Evolutionary conservation across 1,140 invertebrate genomes (phyloP), one percentile per base, ranked within the genome.

Genomic region (Ylistrum balloti): DNA sequence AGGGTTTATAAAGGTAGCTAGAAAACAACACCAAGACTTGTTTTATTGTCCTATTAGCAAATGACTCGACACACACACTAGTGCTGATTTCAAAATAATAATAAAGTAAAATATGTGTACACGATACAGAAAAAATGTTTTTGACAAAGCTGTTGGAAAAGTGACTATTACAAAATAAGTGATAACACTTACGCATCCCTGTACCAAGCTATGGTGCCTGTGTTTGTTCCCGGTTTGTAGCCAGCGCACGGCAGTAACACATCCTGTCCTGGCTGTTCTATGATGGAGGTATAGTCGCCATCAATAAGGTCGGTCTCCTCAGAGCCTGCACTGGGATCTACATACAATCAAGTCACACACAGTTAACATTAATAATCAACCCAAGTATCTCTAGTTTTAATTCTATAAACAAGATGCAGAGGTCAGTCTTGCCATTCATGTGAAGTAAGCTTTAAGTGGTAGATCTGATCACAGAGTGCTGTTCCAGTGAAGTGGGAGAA

Each of bases 141-240:
- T n/a, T n/a, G n/a, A n/a, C n/a, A n/a, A n/a, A n/a, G n/a, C n/a
- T n/a, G n/a, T n/a, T n/a, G n/a, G n/a, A n/a, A n/a, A n/a, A n/a
- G n/a, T n/a, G n/a, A n/a, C n/a, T n/a, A n/a, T n/a, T n/a, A n/a
- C n/a, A n/a, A n/a, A n/a, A n/a, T n/a, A n/a, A n/a, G n/a, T n/a
- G 38, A 38, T 11, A 87, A 32, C 9, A 89, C 93, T 92, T 86
- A 94, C 93, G 91, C 89, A 87, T 94, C 93, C 48, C 90, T 91
- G 87, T 93, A 94, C 93, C 93, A 94, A 33, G 91, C 87, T 20
- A 93, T 86, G 33, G 88, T 91, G 22, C 90, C 88, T 32, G 89
- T 86, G 17, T 74, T 89, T 11, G 86, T 38, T 1, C 56, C 56
- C 3, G 56, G 56, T 74, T 86, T 85, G 87, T 90, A 90, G 56